Evolutionary conservation across 2,888 invertebrate genomes (phyloP), one percentile per base, ranked within the genome.

Genomic region (Zeuzera pyrina): DNA sequence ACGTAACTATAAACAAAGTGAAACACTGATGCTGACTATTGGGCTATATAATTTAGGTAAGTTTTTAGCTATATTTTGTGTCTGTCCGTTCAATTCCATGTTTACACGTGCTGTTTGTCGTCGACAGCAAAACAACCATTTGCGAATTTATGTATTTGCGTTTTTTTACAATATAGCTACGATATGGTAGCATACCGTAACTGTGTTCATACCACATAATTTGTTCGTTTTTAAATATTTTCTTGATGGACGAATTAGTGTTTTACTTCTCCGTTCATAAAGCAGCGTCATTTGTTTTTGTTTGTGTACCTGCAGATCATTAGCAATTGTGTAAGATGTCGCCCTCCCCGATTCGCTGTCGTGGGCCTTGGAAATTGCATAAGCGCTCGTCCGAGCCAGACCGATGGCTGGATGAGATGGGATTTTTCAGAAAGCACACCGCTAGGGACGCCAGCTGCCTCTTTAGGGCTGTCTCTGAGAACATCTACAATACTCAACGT

Each of bases 381-480:
- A 81, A 79, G 49, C 74, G 83, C 44, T 63, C 72, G 16, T 79
- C 84, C 29, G 84, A 84, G 54, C 74, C 79, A 12, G 94, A 95
- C 64, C 88, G 90, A 52, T 94, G 91, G 89, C 73, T 95, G 48
- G 92, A 92, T 50, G 87, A 88, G 43, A 86, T 91, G 63, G 92
- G 92, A 23, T 90, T 90, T 57, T 94, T 92, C 66, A 86, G 95
- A 49, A 97, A 97, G 84, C 92, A 93, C 56, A 91, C 92, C 11
- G 94, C 95, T 32, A 89, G 91, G 55, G 96, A 97, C 83, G 91
- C 93, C 31, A 93, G 93, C 38, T 95, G 94, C 60, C 81, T 97
- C 29, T 97, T 96, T 73, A 87, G 96, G 49, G 93, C 92, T 7
- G 89, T 95, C 31, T 91, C 95, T 21, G 96, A 97, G 72, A 94